A percentile compares a stretch with the other conserved stretches of the same genome.
phyloP scores from a whole-genome alignment of 2,113 vertebrate species.

The Dipodomys merriami region DNA sequence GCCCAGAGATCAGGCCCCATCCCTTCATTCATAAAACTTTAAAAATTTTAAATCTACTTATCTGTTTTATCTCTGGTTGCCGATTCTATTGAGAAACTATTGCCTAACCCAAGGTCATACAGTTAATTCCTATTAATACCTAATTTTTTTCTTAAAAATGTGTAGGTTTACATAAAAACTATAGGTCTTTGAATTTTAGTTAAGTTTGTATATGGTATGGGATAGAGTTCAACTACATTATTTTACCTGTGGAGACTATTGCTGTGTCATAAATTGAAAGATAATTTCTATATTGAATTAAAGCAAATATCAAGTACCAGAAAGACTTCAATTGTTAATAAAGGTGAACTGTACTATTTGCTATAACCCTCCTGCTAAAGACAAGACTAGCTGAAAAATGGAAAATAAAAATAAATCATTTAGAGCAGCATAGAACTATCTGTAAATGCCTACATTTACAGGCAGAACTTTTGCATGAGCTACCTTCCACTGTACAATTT shows the following conservation, averaged over 20 bases:
- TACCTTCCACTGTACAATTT: background rate
- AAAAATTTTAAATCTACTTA: slow-evolving; percentile 11
- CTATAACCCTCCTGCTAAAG: background rate
- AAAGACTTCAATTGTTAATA: background rate
- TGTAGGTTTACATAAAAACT: no score
- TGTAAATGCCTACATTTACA: background rate
- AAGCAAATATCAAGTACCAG: slow-evolving; percentile 36
- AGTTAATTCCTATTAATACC: no score
- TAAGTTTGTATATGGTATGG: no score
- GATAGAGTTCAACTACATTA: no score
- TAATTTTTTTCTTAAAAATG: no score
- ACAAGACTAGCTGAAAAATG: background rate
- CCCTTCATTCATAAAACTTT: no score
- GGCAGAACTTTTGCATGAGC: background rate
- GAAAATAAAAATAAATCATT: background rate
- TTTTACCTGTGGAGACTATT: no score
- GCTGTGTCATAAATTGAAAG: background rate
- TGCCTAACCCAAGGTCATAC: no score
- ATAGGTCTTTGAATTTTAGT: no score
- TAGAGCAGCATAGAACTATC: background rate
- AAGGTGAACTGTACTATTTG: background rate
- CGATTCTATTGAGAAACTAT: no score
- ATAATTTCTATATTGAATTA: slow-evolving; percentile 4
- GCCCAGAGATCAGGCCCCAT: no score
- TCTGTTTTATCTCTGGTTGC: no score